Base-by-base conservation (phyloP, 2,888 invertebrate species). In the Coleophora deauratella region DNA sequence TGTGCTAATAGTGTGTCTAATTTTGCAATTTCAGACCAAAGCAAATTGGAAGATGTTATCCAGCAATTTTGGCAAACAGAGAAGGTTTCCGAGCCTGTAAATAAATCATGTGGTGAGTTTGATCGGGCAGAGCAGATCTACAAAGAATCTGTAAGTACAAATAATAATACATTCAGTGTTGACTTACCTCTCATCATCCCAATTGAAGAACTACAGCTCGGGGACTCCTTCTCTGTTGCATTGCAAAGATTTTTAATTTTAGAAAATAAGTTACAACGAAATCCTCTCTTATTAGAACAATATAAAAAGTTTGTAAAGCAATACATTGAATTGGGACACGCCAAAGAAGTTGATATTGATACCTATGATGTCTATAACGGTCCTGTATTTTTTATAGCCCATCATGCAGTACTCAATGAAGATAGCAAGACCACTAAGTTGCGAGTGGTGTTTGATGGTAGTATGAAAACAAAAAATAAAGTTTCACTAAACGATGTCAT, bases 51-150 rank as follows among this genome's bases (percentile, higher is more conserved):
- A 38, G 27, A 50, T 41, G 34, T 50, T 1, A 51, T 55, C 49
- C 41, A 51, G 27, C 27, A 45, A 9, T 55, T 55, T 38, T 52
- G 52, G 55, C 33, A 45, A 0, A 15, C 46, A 12, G 51, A 55
- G 44, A 43, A 34, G 11, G 9, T 46, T 2, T 45, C 47, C 33
- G 40, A 49, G 28, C 11, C 34, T 21, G 30, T 27, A 21, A 38
- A 21, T 21, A 21, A 28, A 28, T 30, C 31, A 14, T 21, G 14
- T 21, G 21, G 21, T 21, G 21, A 21, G 21, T 21, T 21, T 6
- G 21, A 21, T 4, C 21, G 21, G 21, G 21, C 21, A 21, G 21
- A 21, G 6, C 21, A 21, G 21, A 21, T 21, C 3, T 21, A 4
- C 21, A 21, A 21, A 21, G 21, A 21, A 6, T 21, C 21, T 21